Conservation (phyloP, 1,140 invertebrate genomes). For the Drosophila arizonae region DNA sequence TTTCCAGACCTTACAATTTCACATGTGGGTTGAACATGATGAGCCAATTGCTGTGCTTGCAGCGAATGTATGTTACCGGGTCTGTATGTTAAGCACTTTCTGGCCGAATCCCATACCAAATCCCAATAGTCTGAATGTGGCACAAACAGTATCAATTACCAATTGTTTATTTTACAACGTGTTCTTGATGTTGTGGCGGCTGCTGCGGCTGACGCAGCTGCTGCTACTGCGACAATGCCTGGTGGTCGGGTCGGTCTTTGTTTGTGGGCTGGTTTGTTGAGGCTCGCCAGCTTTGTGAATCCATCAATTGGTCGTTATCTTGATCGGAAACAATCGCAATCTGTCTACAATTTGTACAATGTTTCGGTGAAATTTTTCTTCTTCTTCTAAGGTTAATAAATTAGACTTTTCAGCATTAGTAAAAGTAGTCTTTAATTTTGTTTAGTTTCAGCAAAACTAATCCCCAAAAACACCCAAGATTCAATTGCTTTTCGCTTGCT, state of each 20-base stretch:
- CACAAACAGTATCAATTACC: slow-evolving; percentile 73
- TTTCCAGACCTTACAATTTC: slow-evolving; percentile 54
- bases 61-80: slow-evolving; percentile 65
- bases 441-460: slow-evolving; percentile 48
- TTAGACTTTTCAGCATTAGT: slow-evolving; percentile 32
- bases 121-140: slow-evolving; percentile 45
- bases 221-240: slow-evolving; percentile 16
- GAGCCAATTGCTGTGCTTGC: slow-evolving; percentile 2
- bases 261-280: slow-evolving; percentile 16
- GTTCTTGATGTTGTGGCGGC: slow-evolving; percentile 35
- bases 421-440: slow-evolving; percentile 34
- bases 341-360: slow-evolving; percentile 33
- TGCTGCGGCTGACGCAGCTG: slow-evolving; percentile 6
- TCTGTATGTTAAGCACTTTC: slow-evolving; percentile 42
- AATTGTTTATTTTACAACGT: slow-evolving; percentile 74
- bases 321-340: slow-evolving; percentile 38
- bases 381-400: slow-evolving; percentile 32
- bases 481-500: too few species aligned
- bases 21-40: slow-evolving; percentile 49
- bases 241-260: slow-evolving; percentile 3
- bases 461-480: too few species aligned
- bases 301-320: slow-evolving; percentile 72
- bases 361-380: slow-evolving; percentile 55
- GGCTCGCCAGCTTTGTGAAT: slow-evolving; percentile 43
- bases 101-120: slow-evolving; percentile 19